phyloP scores from a whole-genome alignment of 2,797 vertebrate genomes.

The Netta rufina region DNA sequence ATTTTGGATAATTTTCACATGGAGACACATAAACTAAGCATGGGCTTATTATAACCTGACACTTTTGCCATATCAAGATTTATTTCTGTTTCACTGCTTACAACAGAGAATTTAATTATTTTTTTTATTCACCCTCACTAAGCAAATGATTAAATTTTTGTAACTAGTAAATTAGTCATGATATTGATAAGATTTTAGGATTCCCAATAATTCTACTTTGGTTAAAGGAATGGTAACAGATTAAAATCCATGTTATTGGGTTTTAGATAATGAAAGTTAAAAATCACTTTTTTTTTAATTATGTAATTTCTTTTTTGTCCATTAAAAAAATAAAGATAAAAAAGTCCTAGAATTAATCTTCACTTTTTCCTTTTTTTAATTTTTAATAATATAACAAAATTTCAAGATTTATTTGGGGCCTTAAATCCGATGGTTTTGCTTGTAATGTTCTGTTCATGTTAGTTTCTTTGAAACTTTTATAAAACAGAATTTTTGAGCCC shows the following conservation, averaged over 20 bases:
- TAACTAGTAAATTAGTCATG: background rate
- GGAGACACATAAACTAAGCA: background rate
- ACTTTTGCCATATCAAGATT: background rate
- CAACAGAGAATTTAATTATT: background rate
- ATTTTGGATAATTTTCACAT: slow-evolving; percentile 18
- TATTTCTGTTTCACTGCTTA: slow-evolving; percentile 6
- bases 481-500: background rate
- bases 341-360: background rate
- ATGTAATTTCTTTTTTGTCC: too few relatives aligned
- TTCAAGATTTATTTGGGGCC: background rate
- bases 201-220: slow-evolving; percentile 6
- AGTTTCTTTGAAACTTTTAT: background rate
- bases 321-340: background rate
- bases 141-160: slow-evolving; percentile 1
- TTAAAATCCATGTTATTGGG: background rate
- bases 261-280: background rate
- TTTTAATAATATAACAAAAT: background rate
- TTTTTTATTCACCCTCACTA: background rate
- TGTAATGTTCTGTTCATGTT: background rate
- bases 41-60: background rate
- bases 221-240: background rate
- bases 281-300: too few relatives aligned
- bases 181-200: background rate
- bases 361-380: background rate
- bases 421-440: background rate